Evolutionary conservation across 2,888 invertebrate species (phyloP), one percentile per base, ranked within the genome.

Genomic region (Abrostola tripartita): DNA sequence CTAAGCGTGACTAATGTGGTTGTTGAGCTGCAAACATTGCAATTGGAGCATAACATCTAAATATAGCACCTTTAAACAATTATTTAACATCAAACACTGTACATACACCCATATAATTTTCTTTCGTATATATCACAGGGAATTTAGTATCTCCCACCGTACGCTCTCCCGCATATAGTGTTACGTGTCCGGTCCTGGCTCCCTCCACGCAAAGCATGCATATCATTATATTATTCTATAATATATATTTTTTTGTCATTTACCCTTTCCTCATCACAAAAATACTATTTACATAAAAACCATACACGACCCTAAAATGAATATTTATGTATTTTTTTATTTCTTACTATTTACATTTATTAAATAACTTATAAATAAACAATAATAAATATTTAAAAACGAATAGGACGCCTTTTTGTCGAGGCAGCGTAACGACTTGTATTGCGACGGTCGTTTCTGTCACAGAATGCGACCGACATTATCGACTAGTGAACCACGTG

Each of bases 291-390:
- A 93, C 92, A 93, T 88, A 88, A 88, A 89, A 84, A 85, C 83
- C 82, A 81, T 85, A 86, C 88, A 88, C 85, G 85, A 88, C 88
- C 86, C 86, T 92, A 90, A 89, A 90, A 87, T 82, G 85, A 89
- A 90, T 88, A 88, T 89, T 86, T 90, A 88, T 89, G 84, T 88
- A 56, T 86, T 86, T 86, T 85, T 86, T 84, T 78, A 89, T 87
- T 87, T 88, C 90, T 90, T 90, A 90, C 84, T 93, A 92, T 93
- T 84, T 93, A 93, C 92, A 92, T 77, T 79, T 81, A 84, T 90
- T 91, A 92, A 93, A 93, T 90, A 92, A 91, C 93, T 93, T 93
- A 93, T 78, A 92, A 92, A 93, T 85, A 90, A 92, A 91, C 81
- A 89, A 92, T 92, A 92, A 91, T 92, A 92, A 91, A 93, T 91